phyloP scores from a whole-genome alignment of 2,797 vertebrate genomes.

The Epinephelus awoara region DNA sequence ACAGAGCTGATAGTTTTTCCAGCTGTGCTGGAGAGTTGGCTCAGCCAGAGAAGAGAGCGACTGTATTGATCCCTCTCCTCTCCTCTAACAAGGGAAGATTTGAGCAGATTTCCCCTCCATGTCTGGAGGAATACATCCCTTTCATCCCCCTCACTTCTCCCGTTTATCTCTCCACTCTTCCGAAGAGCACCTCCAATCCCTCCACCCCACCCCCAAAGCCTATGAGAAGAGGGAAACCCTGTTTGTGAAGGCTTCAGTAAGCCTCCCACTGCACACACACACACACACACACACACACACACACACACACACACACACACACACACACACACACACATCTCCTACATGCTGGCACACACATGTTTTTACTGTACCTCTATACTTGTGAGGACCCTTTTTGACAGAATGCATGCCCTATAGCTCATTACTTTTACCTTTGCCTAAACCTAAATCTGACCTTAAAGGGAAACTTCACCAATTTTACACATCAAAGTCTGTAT shows the following conservation, averaged over 20 bases:
- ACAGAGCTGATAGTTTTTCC: constrained; percentile 29
- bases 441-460: constrained; percentile 5
- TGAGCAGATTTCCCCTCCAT: constrained; percentile 78
- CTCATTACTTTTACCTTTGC: constrained; percentile 5
- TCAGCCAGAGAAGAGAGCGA: constrained; percentile 62
- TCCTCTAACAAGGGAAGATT: constrained; percentile 84
- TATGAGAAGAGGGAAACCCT: constrained; percentile 67
- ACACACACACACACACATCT: neutral
- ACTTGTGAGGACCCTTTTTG: constrained; percentile 12
- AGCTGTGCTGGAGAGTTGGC: constrained; percentile 41
- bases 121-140: constrained; percentile 78
- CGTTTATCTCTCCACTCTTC: constrained; percentile 79
- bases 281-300: constrained; percentile 25
- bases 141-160: constrained; percentile 77
- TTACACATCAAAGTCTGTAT: constrained; percentile 1
- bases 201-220: constrained; percentile 67
- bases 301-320: constrained; percentile 1
- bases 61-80: constrained; percentile 70
- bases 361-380: neutral
- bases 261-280: constrained; percentile 48
- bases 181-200: constrained; percentile 77
- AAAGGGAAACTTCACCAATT: neutral
- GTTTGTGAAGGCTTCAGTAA: constrained; percentile 74
- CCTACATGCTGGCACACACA: constrained; percentile 3
- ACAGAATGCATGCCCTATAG: neutral